These are phyloP conservation scores for Melopsittacus undulatus DNA, from an alignment of 2,797 vertebrate species.

Conservation along the genomic window DNA sequence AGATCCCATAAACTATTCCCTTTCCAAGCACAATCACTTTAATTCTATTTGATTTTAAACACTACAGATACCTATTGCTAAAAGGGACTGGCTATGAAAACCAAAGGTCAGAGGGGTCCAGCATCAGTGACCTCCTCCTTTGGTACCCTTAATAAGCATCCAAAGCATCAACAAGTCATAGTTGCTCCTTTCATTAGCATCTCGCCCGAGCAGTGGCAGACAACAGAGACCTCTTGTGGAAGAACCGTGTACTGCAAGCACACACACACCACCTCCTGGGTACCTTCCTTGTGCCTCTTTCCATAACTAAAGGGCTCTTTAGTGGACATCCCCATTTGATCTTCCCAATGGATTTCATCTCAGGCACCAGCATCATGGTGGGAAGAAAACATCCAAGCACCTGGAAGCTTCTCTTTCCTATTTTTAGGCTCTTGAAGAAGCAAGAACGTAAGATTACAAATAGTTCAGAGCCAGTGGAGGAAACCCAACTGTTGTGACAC, in stretches of 20 bases:
- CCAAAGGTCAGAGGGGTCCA: too few relatives aligned
- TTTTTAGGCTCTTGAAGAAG: neutral
- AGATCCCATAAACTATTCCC: too few relatives aligned
- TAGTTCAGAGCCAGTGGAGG: neutral
- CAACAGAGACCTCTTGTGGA: neutral
- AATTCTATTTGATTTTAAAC: too few relatives aligned
- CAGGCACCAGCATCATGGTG: neutral
- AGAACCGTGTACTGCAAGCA: neutral
- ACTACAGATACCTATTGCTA: too few relatives aligned
- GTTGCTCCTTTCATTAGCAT: accelerated
- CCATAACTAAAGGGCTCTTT: neutral
- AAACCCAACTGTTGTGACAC: neutral
- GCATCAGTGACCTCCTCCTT: neutral
- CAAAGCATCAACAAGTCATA: neutral
- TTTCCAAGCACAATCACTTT: too few relatives aligned
- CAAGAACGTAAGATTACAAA: neutral
- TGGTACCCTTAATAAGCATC: neutral
- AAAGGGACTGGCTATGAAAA: too few relatives aligned
- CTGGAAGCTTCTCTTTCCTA: neutral
- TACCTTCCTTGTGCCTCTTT: neutral
- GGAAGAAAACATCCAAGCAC: neutral
- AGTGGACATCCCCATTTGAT: neutral
- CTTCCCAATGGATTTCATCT: neutral
- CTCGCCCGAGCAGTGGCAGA: neutral
- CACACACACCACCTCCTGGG: too few relatives aligned